These are phyloP conservation scores for Apamea anceps DNA, from an alignment of 2,888 invertebrate species.

Conservation along the genomic window DNA sequence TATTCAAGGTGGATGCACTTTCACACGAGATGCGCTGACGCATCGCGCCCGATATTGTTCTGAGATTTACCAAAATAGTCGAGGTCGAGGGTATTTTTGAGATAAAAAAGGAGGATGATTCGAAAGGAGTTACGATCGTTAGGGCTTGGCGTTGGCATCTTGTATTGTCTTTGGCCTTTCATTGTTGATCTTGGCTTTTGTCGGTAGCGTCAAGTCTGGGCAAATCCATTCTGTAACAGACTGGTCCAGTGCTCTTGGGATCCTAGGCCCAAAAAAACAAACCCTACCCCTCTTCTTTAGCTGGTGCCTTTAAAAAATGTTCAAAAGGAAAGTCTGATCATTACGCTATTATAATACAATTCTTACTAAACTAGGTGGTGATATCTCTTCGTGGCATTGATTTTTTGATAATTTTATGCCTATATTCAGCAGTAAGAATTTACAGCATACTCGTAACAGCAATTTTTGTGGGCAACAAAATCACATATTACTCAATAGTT, in stretches of 20 bases:
- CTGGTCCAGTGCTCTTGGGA: not conserved
- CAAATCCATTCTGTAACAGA: not conserved
- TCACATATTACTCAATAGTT: not conserved
- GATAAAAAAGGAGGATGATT: not conserved
- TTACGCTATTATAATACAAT: too few species aligned
- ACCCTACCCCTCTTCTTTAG: not conserved
- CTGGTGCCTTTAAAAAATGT: not conserved
- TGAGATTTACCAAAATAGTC: conserved; percentile 39
- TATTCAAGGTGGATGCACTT: conserved; percentile 65
- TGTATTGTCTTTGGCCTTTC: not conserved
- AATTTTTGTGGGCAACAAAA: not conserved
- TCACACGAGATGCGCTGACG: conserved; percentile 55
- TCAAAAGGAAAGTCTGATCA: too few species aligned
- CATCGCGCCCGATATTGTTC: conserved; percentile 46
- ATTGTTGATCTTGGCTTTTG: not conserved
- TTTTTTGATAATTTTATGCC: not conserved
- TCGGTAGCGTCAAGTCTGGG: too few species aligned
- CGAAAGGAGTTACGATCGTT: not conserved
- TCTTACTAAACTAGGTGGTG: too few species aligned
- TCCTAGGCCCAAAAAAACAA: not conserved
- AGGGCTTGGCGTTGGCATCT: not conserved
- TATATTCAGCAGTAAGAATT: not conserved
- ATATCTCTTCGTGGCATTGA: not conserved
- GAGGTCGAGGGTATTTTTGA: conserved; percentile 15
- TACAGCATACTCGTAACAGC: not conserved